Evolutionary conservation across 1,140 invertebrate genomes (phyloP), one percentile per base, ranked within the genome.

Genomic region (Diploscapter pachys): DNA sequence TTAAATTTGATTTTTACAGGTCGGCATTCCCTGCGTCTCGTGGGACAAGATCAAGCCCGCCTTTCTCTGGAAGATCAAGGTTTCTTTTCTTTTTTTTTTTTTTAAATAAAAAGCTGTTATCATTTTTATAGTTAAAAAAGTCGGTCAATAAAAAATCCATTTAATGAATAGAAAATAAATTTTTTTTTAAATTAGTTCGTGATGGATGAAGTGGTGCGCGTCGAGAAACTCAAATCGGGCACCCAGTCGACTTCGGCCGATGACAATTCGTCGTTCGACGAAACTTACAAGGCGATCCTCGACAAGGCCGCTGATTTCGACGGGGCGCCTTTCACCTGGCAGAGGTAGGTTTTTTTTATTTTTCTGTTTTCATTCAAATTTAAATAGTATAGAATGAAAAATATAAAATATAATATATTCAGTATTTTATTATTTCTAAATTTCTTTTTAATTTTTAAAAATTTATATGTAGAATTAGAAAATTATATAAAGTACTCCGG

Each of bases 41-140:
- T 82, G 81, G 81, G 73, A 71, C 5, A 51, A 76, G 11, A 73
- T 82, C 11, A 54, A 65, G 59, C 75, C 75, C 8, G 82, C 78
- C n/a, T 76, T 82, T 57, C 8, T 82, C 50, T 82, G 81, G 81
- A 82, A 83, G 71, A 65, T 82, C 9, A 62, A 83, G 74, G 80
- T 82, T 50, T 73, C 67, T 63, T 62, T 52, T 49, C 4, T 48
- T 5, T 11, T 56, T 63, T 31, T 5, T 52, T 4, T 13, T n/a
- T 77, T 77, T 2, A 52, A 31, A 52, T 2, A 52, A 52, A 8
- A 6, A n/a, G 9, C 70, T 81, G 11, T 51, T 31, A 13, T 48
- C 53, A 49, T 52, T 54, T 56, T 5, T 57, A 70, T 31, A 31
- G 31, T 31, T 31, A 31, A 31, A 31, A 31, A 31, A 31, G 31